Evolutionary conservation across 2,797 vertebrate species (phyloP).

Genomic region (Danio albolineatus): DNA sequence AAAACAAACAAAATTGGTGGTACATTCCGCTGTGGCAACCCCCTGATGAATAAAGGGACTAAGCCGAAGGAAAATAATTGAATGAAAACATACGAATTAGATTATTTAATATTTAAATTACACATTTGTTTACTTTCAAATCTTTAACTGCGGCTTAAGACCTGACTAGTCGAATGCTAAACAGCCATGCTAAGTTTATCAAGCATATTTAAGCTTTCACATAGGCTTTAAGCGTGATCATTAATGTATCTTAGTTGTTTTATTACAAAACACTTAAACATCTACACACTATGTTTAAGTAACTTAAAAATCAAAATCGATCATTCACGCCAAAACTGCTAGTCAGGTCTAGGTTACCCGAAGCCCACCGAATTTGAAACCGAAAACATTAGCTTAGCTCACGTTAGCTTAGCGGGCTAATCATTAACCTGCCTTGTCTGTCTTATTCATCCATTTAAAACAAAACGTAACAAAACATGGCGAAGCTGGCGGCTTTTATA

Average conservation of each 20-base stretch:
- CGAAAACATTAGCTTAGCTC: slow-evolving; percentile 37
- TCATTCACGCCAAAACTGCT: slow-evolving; percentile 36
- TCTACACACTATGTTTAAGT: neutral
- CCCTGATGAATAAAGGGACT: no score
- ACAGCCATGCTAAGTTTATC: neutral
- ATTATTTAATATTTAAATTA: no score
- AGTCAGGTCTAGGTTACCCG: slow-evolving; percentile 45
- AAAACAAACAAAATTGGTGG: no score
- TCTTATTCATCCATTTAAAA: neutral
- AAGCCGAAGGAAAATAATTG: no score
- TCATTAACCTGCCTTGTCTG: neutral
- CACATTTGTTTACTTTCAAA: slow-evolving; percentile 25
- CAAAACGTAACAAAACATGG: slow-evolving; percentile 36
- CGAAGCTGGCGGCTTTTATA: neutral
- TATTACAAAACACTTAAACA: neutral
- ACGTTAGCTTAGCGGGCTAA: slow-evolving; percentile 7
- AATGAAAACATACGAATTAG: no score
- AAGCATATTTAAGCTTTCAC: neutral
- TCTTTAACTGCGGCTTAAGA: neutral
- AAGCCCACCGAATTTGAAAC: slow-evolving; percentile 62
- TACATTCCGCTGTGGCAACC: no score
- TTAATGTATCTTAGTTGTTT: neutral
- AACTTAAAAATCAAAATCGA: neutral
- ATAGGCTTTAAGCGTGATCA: neutral
- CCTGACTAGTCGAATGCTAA: slow-evolving; percentile 7